These are phyloP conservation scores for Cremastinae sp. DNA, from an alignment of 2,888 invertebrate genomes.

Conservation along the genomic window DNA sequence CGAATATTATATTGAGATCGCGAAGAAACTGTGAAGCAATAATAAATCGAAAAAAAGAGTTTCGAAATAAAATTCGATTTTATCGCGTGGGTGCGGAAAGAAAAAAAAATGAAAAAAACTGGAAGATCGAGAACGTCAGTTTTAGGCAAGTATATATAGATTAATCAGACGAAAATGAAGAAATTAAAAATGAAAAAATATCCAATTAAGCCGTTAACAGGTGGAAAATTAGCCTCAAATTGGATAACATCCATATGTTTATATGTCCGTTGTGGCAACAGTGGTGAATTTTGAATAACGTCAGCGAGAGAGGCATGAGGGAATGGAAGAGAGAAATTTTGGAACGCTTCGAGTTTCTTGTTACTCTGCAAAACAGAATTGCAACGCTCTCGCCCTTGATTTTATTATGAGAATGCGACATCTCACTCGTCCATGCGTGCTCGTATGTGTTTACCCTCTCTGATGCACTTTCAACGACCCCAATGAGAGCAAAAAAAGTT, in stretches of 20 bases:
- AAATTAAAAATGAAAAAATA: constrained; percentile 33
- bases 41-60: no score
- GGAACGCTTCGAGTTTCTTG: constrained; percentile 11
- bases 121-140: no score
- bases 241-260: constrained; percentile 44
- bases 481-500: no score
- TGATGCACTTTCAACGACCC: no score
- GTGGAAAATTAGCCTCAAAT: constrained; percentile 22
- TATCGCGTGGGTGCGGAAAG: no score
- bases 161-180: constrained; percentile 21
- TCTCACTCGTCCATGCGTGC: no score
- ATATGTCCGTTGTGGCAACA: background rate
- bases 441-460: no score
- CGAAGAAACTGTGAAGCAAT: no score
- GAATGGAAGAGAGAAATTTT: background rate
- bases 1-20: no score
- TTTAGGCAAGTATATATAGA: no score
- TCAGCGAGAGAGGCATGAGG: background rate
- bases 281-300: constrained; percentile 30
- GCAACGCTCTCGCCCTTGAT: background rate
- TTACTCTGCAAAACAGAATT: background rate
- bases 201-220: constrained; percentile 38
- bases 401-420: background rate
- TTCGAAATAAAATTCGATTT: no score
- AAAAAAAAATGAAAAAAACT: no score